These are phyloP conservation scores for Eulemur mongoz DNA, from an alignment of 2,797 vertebrate species.

Conservation along the genomic window DNA sequence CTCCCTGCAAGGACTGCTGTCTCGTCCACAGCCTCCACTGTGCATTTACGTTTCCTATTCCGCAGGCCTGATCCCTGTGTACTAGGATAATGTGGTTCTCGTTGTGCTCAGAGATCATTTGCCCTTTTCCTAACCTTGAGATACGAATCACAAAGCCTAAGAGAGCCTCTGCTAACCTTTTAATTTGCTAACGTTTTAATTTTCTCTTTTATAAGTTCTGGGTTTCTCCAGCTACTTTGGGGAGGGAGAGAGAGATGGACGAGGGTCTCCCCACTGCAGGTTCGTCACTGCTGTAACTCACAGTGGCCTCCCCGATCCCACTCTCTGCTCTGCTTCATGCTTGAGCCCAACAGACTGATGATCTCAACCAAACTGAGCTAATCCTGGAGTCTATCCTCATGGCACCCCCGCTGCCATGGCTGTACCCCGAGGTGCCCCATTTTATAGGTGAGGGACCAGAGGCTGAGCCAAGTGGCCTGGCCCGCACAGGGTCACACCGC, in stretches of 20 bases:
- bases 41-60: too few relatives aligned
- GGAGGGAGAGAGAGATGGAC: neutral
- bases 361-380: too few relatives aligned
- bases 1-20: neutral
- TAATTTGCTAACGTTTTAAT: neutral
- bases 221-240: neutral
- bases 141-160: fast-evolving
- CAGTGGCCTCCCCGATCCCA: neutral
- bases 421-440: neutral
- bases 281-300: fast-evolving
- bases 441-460: neutral
- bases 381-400: fast-evolving
- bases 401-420: fast-evolving
- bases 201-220: neutral
- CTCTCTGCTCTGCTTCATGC: neutral
- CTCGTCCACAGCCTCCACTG: neutral
- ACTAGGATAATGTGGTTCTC: fast-evolving
- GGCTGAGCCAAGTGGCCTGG: neutral
- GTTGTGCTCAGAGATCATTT: neutral
- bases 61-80: fast-evolving
- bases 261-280: neutral
- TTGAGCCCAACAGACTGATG: neutral
- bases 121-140: neutral
- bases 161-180: neutral
- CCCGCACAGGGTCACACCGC: neutral